A percentile compares a stretch with the other conserved stretches of the same genome.
phyloP scores from a whole-genome alignment of 2,113 vertebrate species.

The Vidua chalybeata region DNA sequence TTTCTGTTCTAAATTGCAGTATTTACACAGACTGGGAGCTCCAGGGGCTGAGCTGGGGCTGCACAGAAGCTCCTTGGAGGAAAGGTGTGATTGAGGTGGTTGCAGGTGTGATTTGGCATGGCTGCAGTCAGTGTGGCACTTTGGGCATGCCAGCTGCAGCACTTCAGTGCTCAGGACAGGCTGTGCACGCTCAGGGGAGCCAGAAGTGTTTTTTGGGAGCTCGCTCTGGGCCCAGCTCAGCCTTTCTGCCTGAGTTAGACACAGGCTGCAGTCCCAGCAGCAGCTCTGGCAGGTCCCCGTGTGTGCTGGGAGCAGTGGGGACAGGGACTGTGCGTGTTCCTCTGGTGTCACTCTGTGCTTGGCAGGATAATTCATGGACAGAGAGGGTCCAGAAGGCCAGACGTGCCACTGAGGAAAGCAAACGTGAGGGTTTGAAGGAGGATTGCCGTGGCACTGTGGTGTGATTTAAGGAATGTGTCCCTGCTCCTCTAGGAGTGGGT shows the following conservation, averaged over 20 bases:
- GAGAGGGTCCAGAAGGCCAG: background rate
- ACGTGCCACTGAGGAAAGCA: fast-evolving
- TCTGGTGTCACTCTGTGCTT: background rate
- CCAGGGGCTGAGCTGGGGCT: background rate
- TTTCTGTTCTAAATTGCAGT: background rate
- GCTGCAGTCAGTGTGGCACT: background rate
- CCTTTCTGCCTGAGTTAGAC: background rate
- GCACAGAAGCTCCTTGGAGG: background rate
- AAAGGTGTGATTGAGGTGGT: background rate
- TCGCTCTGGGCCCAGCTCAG: background rate
- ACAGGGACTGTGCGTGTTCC: background rate
- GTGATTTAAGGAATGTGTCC: background rate
- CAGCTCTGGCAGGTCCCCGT: background rate
- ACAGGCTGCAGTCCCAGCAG: background rate
- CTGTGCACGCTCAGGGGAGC: background rate
- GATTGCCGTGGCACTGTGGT: background rate
- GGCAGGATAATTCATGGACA: background rate
- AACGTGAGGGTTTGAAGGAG: fast-evolving
- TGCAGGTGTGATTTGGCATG: background rate
- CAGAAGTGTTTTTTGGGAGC: background rate
- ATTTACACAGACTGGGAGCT: background rate
- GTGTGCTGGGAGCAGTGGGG: background rate
- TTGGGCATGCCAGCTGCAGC: background rate
- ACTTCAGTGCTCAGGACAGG: background rate
- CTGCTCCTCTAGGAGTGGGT: background rate